phyloP scores from a whole-genome alignment of 2,888 invertebrate genomes.

The Stramonita haemastoma region DNA sequence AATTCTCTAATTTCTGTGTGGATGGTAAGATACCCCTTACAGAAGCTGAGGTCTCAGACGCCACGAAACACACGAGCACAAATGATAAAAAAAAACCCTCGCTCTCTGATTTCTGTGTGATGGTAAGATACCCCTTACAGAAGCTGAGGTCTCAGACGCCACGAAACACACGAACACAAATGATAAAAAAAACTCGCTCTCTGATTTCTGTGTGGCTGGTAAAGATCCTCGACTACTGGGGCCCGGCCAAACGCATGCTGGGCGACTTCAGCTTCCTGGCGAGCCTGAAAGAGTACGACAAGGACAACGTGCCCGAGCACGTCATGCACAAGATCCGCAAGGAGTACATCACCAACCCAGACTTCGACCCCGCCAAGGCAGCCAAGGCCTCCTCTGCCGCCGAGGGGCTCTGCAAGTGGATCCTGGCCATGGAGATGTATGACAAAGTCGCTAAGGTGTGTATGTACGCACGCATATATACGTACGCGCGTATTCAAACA shows the following conservation, averaged over 20 bases:
- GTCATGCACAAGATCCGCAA: slow-evolving; percentile 86
- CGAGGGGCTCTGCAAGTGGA: slow-evolving; percentile 82
- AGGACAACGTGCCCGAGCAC: slow-evolving; percentile 86
- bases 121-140: too few species aligned
- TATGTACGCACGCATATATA: slow-evolving; percentile 51
- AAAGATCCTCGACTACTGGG: slow-evolving; percentile 90
- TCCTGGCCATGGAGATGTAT: slow-evolving; percentile 78
- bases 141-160: too few species aligned
- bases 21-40: too few species aligned
- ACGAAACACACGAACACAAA: not conserved
- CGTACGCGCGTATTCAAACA: not conserved
- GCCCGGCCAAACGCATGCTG: slow-evolving; percentile 88
- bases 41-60: too few species aligned
- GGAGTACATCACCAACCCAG: slow-evolving; percentile 84
- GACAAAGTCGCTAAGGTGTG: slow-evolving; percentile 77
- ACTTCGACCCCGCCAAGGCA: slow-evolving; percentile 77
- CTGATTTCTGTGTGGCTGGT: slow-evolving; percentile 7
- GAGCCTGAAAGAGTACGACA: slow-evolving; percentile 87
- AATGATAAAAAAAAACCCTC: not conserved
- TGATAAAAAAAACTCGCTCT: not conserved
- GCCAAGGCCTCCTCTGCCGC: slow-evolving; percentile 91
- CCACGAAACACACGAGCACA: not conserved
- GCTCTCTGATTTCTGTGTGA: not conserved
- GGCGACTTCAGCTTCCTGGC: slow-evolving; percentile 90
- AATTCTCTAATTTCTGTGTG: not conserved